A percentile compares a stretch with the other conserved stretches of the same genome.
phyloP scores from a whole-genome alignment of 2,797 vertebrate species.

The Myotis myotis region DNA sequence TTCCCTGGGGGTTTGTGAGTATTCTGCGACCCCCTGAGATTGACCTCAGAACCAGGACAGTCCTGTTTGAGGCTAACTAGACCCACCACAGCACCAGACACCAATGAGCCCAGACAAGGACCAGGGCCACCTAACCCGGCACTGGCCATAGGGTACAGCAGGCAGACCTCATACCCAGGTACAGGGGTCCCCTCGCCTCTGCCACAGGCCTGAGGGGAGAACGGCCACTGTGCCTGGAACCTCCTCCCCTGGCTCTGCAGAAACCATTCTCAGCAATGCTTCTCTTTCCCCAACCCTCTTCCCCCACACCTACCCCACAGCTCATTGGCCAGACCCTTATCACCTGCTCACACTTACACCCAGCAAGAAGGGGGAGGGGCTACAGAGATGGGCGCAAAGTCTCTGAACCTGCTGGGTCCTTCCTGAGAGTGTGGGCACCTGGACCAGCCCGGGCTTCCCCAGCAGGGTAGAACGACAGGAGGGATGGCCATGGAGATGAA shows the following conservation, averaged over 20 bases:
- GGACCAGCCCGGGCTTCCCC: background rate
- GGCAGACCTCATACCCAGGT: rapidly evolving
- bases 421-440: background rate
- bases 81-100: background rate
- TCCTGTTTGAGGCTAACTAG: no score
- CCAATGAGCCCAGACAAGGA: rapidly evolving
- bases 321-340: background rate
- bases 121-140: rapidly evolving
- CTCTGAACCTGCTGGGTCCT: background rate
- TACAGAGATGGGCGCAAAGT: rapidly evolving
- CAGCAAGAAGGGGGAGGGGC: background rate
- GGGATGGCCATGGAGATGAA: rapidly evolving
- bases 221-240: background rate
- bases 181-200: background rate
- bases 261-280: background rate
- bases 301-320: rapidly evolving
- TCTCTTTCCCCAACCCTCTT: background rate
- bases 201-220: background rate
- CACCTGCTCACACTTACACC: no score
- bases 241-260: rapidly evolving
- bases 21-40: background rate
- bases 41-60: background rate
- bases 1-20: background rate
- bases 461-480: no score
- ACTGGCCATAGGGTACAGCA: background rate